phyloP scores from a whole-genome alignment of 2,113 vertebrate species.

The Gopherus evgoodei region DNA sequence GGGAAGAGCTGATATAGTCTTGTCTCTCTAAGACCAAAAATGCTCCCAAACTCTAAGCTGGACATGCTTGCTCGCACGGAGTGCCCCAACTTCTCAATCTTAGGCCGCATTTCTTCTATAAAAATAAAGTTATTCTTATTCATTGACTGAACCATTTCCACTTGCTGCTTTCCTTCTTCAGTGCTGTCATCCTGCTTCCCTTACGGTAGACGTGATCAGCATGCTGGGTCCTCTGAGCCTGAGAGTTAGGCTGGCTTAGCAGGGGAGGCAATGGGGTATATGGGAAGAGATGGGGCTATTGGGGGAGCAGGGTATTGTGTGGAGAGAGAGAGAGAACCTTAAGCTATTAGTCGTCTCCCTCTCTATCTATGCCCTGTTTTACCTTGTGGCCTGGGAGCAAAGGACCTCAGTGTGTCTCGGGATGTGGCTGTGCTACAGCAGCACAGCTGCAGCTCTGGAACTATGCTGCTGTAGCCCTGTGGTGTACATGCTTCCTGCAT shows the following conservation, averaged over 20 bases:
- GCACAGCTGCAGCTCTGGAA: too few relatives aligned
- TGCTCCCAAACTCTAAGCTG: background rate
- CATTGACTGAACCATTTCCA: background rate
- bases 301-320: background rate
- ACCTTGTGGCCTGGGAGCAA: background rate
- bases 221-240: accelerated
- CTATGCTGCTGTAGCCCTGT: too few relatives aligned
- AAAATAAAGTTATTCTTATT: background rate
- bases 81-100: background rate
- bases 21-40: background rate
- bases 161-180: background rate
- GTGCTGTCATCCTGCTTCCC: background rate
- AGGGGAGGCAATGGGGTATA: background rate
- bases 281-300: background rate
- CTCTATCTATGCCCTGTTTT: background rate
- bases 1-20: background rate
- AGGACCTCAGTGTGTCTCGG: background rate
- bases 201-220: background rate
- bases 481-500: too few relatives aligned
- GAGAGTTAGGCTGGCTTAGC: background rate
- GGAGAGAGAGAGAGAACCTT: background rate
- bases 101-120: background rate
- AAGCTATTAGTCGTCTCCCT: background rate
- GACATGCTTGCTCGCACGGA: background rate
- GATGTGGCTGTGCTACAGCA: too few relatives aligned